Evolutionary conservation across 2,888 invertebrate species (phyloP), one percentile per base, ranked within the genome.

Genomic region (Leucophenga montana): DNA sequence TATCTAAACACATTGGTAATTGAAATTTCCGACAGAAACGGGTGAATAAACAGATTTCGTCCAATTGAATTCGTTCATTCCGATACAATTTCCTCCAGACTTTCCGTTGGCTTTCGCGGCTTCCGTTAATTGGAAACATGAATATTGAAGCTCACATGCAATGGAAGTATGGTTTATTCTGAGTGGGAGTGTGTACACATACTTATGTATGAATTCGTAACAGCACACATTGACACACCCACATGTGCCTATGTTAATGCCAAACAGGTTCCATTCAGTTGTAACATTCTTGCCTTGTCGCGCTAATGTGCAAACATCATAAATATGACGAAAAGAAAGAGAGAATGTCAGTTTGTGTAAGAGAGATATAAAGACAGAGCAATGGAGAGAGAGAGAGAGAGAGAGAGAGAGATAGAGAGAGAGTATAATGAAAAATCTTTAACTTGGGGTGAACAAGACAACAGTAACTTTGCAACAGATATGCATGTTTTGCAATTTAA

Each of bases 1-100:
- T 39, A 39, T 5, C 39, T 39, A 39, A 39, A 39, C 8, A 39
- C 39, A 56, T 18, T 56, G 27, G 27, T 27, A 56, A 20, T 20
- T 39, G 39, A 39, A 39, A 39, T 39, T 39, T 39, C 39, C 39
- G 39, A 39, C 39, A 39, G 54, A 18, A 74, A 66, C 61, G 67
- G 73, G 67, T 57, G 66, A 67, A 71, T 67, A 48, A 68, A 67
- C 65, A 66, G 65, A 59, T 72, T 67, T 68, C 73, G 71, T 69
- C 84, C 82, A 81, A 81, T 81, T 75, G 80, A 83, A 83, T 82
- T 81, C 76, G 74, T 76, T 73, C 73, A 77, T 78, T 74, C 74
- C 78, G 76, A 82, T 78, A 79, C 74, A 77, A 82, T 71, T 77
- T 75, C 78, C 76, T 68, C 71, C 73, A 75, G 73, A 73, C 74